Evolutionary conservation across 1,140 invertebrate genomes (phyloP).

Genomic region (Polypedilum vanderplanki): DNA sequence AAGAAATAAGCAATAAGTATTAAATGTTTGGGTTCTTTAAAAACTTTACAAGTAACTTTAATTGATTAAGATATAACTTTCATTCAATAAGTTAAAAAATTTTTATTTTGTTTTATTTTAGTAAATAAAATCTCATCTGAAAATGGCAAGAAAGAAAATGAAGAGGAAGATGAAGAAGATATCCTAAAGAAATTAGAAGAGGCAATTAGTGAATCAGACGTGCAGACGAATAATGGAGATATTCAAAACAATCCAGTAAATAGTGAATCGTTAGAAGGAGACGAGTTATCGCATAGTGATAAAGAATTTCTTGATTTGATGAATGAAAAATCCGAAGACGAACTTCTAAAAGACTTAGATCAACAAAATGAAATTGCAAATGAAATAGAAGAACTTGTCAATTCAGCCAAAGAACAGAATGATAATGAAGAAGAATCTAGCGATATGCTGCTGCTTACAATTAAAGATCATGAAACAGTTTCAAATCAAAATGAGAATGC

Average conservation of each 20-base stretch:
- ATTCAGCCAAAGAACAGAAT: no score
- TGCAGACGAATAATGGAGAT: not conserved
- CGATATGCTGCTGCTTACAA: constrained; percentile 17
- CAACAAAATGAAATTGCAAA: constrained; percentile 8
- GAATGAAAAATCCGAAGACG: constrained; percentile 24
- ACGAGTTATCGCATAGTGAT: not conserved
- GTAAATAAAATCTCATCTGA: no score
- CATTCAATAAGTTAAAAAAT: not conserved
- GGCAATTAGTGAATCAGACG: constrained; percentile 30
- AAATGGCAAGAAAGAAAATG: not conserved
- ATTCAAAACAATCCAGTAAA: not conserved
- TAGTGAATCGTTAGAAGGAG: not conserved
- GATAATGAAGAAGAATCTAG: constrained; percentile 8
- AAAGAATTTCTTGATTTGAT: not conserved
- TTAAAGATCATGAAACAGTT: not conserved
- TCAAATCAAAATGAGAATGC: not conserved
- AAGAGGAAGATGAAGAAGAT: constrained; percentile 26
- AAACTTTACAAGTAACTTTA: not conserved
- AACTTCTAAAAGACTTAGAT: constrained; percentile 7
- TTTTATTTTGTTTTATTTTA: no score
- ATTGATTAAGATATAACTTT: not conserved
- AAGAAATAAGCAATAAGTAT: no score
- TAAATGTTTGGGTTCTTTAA: not conserved
- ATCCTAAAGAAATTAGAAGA: not conserved
- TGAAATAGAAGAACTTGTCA: not conserved